Evolutionary conservation across 2,113 vertebrate genomes (phyloP).

Genomic region (Amblyornis subalaris): DNA sequence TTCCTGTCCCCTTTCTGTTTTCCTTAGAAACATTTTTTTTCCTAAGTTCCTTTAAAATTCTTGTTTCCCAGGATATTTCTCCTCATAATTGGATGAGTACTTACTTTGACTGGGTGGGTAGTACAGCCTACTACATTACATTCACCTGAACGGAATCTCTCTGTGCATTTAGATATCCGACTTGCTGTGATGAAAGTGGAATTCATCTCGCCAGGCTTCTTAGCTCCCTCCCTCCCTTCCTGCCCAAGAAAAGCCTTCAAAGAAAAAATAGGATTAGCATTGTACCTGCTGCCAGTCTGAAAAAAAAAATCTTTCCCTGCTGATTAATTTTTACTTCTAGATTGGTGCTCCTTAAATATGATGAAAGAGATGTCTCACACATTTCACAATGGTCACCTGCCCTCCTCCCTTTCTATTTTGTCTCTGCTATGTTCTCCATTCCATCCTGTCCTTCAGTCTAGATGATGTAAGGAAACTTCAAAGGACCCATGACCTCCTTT

Average conservation of each 20-base stretch:
- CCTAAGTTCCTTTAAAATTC: background rate
- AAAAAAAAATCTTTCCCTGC: background rate
- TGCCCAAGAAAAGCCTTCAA: background rate
- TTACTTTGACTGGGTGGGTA: background rate
- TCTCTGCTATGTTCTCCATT: background rate
- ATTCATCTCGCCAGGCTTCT: background rate
- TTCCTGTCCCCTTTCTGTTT: background rate
- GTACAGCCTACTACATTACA: background rate
- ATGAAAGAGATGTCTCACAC: background rate
- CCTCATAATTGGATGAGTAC: background rate
- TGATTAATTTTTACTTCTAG: background rate
- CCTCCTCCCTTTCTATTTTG: background rate
- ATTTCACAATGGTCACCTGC: background rate
- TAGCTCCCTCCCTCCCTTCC: background rate
- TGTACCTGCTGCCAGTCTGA: background rate
- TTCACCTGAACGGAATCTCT: background rate
- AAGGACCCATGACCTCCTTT: constrained; percentile 26
- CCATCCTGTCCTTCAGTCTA: background rate
- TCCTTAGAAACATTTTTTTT: background rate
- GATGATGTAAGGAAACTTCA: constrained; percentile 15
- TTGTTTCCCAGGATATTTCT: background rate
- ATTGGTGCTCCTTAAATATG: background rate
- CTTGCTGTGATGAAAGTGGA: constrained; percentile 21
- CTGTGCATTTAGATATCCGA: background rate
- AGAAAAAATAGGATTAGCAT: background rate